These are phyloP conservation scores for Acrocephalus arundinaceus DNA, from an alignment of 2,113 vertebrate genomes.

Conservation along the genomic window DNA sequence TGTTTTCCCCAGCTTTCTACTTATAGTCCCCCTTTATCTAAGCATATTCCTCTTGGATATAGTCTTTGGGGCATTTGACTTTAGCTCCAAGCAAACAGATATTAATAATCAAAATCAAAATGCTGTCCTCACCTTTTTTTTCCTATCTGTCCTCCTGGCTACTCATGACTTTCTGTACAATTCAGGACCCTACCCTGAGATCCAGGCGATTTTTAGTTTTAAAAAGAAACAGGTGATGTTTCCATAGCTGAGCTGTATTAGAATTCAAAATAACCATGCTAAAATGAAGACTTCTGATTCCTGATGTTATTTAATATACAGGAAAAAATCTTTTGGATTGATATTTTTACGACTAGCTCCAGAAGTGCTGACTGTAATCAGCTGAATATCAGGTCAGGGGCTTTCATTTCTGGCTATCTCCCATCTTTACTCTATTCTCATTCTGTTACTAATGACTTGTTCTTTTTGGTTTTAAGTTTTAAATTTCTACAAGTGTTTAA, in stretches of 20 bases:
- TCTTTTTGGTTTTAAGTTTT: neutral
- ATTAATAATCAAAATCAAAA: neutral
- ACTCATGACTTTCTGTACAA: neutral
- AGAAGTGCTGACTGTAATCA: conserved; percentile 24
- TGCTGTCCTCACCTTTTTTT: neutral
- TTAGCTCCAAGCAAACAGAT: neutral
- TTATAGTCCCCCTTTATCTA: neutral
- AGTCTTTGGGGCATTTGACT: neutral
- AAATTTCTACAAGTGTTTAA: neutral
- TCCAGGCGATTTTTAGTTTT: neutral
- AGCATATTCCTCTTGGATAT: neutral
- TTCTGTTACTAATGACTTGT: conserved; percentile 46
- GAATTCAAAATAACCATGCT: conserved; percentile 35
- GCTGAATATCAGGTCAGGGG: neutral
- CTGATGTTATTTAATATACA: conserved; percentile 13
- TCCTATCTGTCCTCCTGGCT: neutral
- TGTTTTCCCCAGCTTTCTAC: neutral
- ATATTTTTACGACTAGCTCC: neutral
- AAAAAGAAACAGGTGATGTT: conserved; percentile 43
- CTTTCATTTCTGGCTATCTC: neutral
- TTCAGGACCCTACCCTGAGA: neutral
- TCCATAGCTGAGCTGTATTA: conserved; percentile 46
- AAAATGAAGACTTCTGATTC: conserved; percentile 34
- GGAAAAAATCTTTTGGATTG: neutral
- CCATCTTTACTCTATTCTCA: neutral